These are phyloP conservation scores for Dugesia japonica DNA, from an alignment of 2,888 invertebrate genomes.

Conservation along the genomic window DNA sequence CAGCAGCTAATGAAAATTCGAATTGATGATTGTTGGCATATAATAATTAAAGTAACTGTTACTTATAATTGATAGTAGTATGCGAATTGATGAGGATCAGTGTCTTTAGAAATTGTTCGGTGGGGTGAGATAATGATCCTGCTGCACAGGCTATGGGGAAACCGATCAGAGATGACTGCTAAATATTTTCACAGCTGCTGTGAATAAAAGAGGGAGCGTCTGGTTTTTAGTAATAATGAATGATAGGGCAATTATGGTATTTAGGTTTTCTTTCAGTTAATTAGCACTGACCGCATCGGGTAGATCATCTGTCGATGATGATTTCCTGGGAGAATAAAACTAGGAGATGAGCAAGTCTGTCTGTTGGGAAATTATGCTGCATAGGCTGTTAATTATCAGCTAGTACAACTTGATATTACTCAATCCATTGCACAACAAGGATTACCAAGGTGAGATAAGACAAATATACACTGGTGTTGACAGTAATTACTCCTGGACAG, in stretches of 20 bases:
- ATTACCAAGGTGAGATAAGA: constrained; percentile 11
- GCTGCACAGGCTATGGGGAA: not conserved
- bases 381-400: not conserved
- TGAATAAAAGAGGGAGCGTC: constrained; percentile 13
- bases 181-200: constrained; percentile 20
- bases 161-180: constrained; percentile 9
- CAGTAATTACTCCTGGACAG: not conserved
- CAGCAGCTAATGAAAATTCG: not conserved
- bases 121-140: constrained; percentile 13
- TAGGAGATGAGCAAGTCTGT: constrained; percentile 12
- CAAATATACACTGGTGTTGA: constrained; percentile 4
- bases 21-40: not conserved
- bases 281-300: constrained; percentile 20
- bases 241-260: constrained; percentile 13
- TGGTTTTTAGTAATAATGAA: constrained; percentile 8
- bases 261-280: constrained; percentile 6
- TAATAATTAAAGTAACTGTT: not conserved
- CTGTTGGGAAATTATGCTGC: constrained; percentile 15
- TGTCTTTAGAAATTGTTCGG: constrained; percentile 17
- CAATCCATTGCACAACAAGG: not conserved
- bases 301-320: constrained; percentile 6
- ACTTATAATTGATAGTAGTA: constrained; percentile 20
- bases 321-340: not conserved
- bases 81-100: constrained; percentile 16
- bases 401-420: not conserved